These are phyloP conservation scores for Mesocentrotus franciscanus DNA, from an alignment of 53 echinoderm and acorn worm species.

Conservation along the genomic window DNA sequence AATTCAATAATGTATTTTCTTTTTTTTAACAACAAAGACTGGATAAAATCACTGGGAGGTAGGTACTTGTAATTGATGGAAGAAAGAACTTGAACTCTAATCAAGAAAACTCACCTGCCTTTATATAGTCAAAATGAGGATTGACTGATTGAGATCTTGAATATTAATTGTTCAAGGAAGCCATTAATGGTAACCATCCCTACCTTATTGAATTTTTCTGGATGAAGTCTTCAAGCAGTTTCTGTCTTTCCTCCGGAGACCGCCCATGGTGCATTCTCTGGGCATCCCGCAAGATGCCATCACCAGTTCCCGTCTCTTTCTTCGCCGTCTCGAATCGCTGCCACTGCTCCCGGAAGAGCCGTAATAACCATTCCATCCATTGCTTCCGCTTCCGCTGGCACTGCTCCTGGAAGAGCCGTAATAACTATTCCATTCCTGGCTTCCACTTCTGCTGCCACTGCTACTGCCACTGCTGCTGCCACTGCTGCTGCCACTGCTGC, in stretches of 20 bases:
- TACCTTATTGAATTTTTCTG: slow-evolving; percentile 11
- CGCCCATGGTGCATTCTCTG: neutral
- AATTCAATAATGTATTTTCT: no score
- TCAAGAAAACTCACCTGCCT: no score
- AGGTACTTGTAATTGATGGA: no score
- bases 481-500: neutral
- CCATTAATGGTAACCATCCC: neutral
- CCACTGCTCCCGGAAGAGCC: neutral
- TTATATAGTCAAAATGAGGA: no score
- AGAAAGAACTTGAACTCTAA: no score
- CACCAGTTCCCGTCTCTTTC: neutral
- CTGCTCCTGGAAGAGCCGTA: neutral
- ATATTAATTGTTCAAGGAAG: neutral
- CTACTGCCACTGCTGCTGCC: neutral
- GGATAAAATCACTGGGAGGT: no score
- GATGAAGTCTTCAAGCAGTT: neutral
- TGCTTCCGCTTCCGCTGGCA: neutral
- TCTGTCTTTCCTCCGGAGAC: neutral
- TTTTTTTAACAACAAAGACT: no score
- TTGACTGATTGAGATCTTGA: no score
- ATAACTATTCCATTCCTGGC: neutral
- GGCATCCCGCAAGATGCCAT: neutral
- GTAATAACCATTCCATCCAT: no score
- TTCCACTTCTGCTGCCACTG: neutral
- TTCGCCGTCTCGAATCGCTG: slow-evolving; percentile 14